phyloP scores from a whole-genome alignment of 2,888 invertebrate genomes.

The Pycnomerus fuliginosus region DNA sequence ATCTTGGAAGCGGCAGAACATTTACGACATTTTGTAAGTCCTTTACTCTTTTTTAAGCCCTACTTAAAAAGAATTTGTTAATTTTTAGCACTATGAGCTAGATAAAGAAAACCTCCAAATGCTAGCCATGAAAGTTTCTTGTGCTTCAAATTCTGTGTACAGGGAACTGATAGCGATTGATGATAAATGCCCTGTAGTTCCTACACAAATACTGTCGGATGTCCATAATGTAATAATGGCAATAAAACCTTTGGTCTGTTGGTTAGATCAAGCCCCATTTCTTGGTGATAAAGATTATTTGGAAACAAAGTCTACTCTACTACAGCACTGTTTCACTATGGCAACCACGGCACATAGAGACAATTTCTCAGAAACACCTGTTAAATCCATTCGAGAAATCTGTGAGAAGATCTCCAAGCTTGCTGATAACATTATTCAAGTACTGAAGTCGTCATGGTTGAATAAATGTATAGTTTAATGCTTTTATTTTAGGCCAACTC shows the following conservation, averaged over 20 bases:
- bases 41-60: too few species aligned
- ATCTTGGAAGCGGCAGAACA: constrained; percentile 91
- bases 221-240: constrained; percentile 82
- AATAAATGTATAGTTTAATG: neutral
- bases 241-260: constrained; percentile 85
- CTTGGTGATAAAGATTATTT: constrained; percentile 68
- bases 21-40: constrained; percentile 79
- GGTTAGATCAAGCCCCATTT: constrained; percentile 81
- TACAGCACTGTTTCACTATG: constrained; percentile 80
- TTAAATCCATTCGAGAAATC: constrained; percentile 69
- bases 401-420: constrained; percentile 75
- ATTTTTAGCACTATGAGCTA: constrained; percentile 81
- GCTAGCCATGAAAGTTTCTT: constrained; percentile 80
- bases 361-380: constrained; percentile 83
- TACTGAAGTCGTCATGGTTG: constrained; percentile 41
- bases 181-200: constrained; percentile 59
- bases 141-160: constrained; percentile 75
- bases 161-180: constrained; percentile 65
- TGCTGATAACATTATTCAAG: constrained; percentile 84
- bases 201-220: constrained; percentile 79
- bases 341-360: constrained; percentile 90
- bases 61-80: constrained; percentile 12
- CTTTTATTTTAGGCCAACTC: constrained; percentile 62
- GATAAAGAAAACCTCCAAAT: constrained; percentile 91
- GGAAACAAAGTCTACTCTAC: constrained; percentile 68